Conservation (phyloP, 2,888 invertebrate genomes). For the Andrena dorsata region DNA sequence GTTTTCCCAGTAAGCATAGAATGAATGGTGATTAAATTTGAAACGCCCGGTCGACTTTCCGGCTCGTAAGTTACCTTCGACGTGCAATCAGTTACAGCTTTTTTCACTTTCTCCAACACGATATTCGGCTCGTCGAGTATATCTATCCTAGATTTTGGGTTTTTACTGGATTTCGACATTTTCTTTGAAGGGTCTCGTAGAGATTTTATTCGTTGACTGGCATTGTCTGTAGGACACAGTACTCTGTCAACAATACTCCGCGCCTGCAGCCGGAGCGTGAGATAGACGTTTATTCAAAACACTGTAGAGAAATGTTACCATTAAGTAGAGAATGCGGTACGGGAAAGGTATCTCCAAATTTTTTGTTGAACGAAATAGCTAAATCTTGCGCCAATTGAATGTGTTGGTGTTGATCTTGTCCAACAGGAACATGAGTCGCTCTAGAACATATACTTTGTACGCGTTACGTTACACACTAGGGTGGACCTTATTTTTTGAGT, state of each 20-base stretch:
- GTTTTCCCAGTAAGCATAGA: conserved; percentile 89
- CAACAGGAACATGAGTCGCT: conserved; percentile 97
- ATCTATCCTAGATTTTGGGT: conserved; percentile 92
- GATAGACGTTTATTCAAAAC: no score
- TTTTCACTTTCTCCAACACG: conserved; percentile 91
- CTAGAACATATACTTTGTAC: conserved; percentile 82
- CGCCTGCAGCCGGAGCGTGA: no score
- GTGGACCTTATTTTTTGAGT: no score
- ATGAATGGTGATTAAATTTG: conserved; percentile 95
- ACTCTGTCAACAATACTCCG: no score
- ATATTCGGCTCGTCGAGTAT: conserved; percentile 91
- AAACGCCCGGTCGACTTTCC: conserved; percentile 92
- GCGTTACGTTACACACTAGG: no score
- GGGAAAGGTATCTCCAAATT: conserved; percentile 92
- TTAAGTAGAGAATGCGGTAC: conserved; percentile 89
- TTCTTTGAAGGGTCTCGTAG: conserved; percentile 95
- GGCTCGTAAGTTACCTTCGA: conserved; percentile 94
- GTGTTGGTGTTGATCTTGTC: conserved; percentile 97
- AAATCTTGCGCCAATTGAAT: conserved; percentile 93
- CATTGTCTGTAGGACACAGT: conserved; percentile 84
- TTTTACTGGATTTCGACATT: conserved; percentile 98
- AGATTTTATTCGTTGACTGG: conserved; percentile 90
- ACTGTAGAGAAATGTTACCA: conserved; percentile 82
- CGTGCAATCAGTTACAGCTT: conserved; percentile 95
- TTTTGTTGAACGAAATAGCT: conserved; percentile 92